A percentile compares a stretch with the other conserved stretches of the same genome.
These are phyloP conservation scores for Macropodus opercularis DNA, from an alignment of 2,797 vertebrate genomes.

Conservation along the genomic window DNA sequence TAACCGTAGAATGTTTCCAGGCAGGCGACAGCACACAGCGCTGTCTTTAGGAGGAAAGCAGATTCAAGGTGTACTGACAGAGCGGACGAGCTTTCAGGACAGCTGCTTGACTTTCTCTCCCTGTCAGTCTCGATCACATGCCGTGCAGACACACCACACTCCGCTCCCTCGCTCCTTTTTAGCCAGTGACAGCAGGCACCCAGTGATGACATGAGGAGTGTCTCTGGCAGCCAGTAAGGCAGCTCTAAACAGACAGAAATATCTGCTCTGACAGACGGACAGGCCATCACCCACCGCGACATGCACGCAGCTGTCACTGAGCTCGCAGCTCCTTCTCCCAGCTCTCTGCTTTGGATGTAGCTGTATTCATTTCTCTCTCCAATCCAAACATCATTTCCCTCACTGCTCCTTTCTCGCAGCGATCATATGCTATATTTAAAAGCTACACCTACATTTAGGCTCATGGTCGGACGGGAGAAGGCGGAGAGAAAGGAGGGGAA, in stretches of 20 bases:
- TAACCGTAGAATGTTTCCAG: too few relatives aligned
- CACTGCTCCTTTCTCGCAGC: constrained; percentile 12
- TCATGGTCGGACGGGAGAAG: constrained; percentile 19
- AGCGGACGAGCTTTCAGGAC: constrained; percentile 72
- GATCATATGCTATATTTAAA: constrained; percentile 24
- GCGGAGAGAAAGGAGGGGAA: neutral
- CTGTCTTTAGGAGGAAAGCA: constrained; percentile 38
- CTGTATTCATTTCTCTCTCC: constrained; percentile 19
- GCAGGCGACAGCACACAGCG: constrained; percentile 34
- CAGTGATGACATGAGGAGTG: constrained; percentile 83
- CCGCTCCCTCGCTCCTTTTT: constrained; percentile 77
- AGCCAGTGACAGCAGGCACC: constrained; percentile 82
- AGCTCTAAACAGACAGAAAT: constrained; percentile 89
- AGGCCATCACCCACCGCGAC: constrained; percentile 73
- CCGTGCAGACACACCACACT: constrained; percentile 37
- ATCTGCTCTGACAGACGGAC: constrained; percentile 85
- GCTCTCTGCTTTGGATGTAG: constrained; percentile 44
- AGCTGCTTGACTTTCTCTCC: constrained; percentile 74
- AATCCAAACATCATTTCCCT: constrained; percentile 13
- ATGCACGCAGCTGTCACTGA: constrained; percentile 87
- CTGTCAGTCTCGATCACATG: constrained; percentile 62
- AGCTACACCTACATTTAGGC: constrained; percentile 31
- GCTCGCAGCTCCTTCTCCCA: constrained; percentile 68
- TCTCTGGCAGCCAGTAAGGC: constrained; percentile 80
- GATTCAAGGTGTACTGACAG: constrained; percentile 68